A percentile compares a stretch with the other conserved stretches of the same genome.
phyloP scores from a whole-genome alignment of 2,797 vertebrate genomes.

The Kryptolebias ocellatus region DNA sequence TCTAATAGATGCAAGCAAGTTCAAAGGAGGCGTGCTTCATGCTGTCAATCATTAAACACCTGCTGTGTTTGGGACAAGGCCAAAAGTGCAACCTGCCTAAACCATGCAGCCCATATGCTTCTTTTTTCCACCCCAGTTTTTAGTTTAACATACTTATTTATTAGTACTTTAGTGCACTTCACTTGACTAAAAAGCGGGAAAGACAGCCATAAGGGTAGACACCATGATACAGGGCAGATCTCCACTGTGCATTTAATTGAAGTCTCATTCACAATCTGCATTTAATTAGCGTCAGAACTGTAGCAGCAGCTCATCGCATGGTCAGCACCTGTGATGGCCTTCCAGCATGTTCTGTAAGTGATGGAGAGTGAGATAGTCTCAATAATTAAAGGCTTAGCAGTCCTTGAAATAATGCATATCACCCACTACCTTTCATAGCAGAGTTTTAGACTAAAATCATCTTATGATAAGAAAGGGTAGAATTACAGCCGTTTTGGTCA shows the following conservation, averaged over 20 bases:
- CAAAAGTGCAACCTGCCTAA: conserved; percentile 23
- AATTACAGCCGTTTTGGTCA: no score
- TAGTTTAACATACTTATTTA: conserved; percentile 11
- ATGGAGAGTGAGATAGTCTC: conserved; percentile 4
- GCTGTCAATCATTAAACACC: conserved; percentile 44
- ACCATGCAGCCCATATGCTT: conserved; percentile 20
- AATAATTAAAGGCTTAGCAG: not conserved
- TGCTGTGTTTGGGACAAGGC: conserved; percentile 27
- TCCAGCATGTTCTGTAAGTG: conserved; percentile 8
- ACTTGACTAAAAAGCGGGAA: conserved; percentile 22
- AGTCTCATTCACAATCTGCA: conserved; percentile 47
- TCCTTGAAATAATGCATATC: no score
- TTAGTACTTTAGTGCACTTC: conserved; percentile 15
- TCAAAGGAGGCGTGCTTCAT: conserved; percentile 30
- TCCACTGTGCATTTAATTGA: conserved; percentile 38
- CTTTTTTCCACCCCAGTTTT: not conserved
- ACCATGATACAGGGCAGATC: not conserved
- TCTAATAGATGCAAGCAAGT: conserved; percentile 32
- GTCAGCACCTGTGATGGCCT: conserved; percentile 45
- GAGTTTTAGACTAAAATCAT: no score
- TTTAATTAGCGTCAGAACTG: conserved; percentile 56
- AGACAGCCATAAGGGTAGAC: conserved; percentile 9
- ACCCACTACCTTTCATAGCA: no score
- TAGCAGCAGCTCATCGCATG: conserved; percentile 38
- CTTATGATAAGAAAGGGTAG: no score